Evolutionary conservation across 2,113 vertebrate genomes (phyloP), one percentile per base, ranked within the genome.

Genomic region (Gracilinanus agilis): DNA sequence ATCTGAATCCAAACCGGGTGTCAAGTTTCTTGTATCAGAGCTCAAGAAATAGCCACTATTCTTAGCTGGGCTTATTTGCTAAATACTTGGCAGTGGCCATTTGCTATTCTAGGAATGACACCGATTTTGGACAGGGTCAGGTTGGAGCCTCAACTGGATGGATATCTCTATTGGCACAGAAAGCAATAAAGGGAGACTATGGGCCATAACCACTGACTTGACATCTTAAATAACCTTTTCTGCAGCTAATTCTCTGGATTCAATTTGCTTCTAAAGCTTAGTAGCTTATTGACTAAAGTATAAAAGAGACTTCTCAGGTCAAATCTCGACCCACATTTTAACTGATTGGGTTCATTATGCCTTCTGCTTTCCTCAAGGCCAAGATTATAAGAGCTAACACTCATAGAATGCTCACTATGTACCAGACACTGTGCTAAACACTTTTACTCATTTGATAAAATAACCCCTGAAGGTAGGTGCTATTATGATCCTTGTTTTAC

Each of bases 41-140:
- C 53, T 95, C 96, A 96, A 92, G 93, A 96, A 97, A 94, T 95
- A 95, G 56, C 89, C 67, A 92, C 96, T 98, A 96, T 96, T 97
- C 95, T 98, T 96, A 96, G 95, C 93, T 90, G n/a, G 44, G 94
- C 53, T 92, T 96, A 93, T 92, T 96, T 75, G 91, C 58, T 54
- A 95, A 96, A 58, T 95, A 93, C 55, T 96, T 95, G 89, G 83
- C 95, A 88, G 44, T 90, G 91, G 94, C 53, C 67, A 49, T 90
- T 92, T 92, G 83, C 92, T 96, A 90, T 97, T 97, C 96, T 89
- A 75, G 94, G 94, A 96, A 96, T n/a, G 90, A 88, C 49, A 90
- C 92, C 93, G 55, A 53, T 90, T 96, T 97, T 54, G 91, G 75
- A 88, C n/a, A 34, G 67, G 56, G 93, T 67, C 88, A 24, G 54